Conservation (phyloP, 2,113 vertebrate genomes). For the Anoura caudifer region DNA sequence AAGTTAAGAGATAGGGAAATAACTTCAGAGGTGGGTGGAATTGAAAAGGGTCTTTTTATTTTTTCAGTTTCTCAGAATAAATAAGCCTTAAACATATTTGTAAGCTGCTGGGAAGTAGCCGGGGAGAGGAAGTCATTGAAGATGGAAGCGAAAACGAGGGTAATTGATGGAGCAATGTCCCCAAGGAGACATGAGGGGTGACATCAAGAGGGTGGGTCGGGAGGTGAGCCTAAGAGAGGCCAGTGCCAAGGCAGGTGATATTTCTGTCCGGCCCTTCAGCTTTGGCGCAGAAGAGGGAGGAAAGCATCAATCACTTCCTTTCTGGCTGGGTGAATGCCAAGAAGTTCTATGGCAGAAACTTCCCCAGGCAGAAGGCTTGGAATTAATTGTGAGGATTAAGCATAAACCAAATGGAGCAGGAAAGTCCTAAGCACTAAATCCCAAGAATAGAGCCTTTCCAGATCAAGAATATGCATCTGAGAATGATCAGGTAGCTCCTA, state of each 20-base stretch:
- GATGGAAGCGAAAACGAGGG: neutral
- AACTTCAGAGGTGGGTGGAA: neutral
- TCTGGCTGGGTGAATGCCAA: slow-evolving; percentile 45
- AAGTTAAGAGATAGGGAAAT: neutral
- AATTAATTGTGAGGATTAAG: slow-evolving; percentile 49
- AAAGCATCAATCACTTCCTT: slow-evolving; percentile 54
- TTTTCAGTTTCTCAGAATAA: slow-evolving; percentile 27
- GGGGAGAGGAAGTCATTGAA: slow-evolving; percentile 35
- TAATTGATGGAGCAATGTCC: neutral
- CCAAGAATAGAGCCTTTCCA: neutral
- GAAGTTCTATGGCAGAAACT: neutral
- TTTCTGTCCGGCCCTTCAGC: slow-evolving; percentile 42
- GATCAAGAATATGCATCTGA: neutral
- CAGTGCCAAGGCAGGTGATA: neutral
- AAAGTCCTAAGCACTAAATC: neutral
- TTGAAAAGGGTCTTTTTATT: neutral
- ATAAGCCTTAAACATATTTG: slow-evolving; percentile 40
- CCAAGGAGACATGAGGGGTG: neutral
- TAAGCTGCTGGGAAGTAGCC: slow-evolving; percentile 47
- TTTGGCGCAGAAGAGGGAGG: slow-evolving; percentile 44
- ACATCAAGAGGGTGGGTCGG: neutral
- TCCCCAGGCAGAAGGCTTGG: neutral
- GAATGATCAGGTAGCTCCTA: neutral
- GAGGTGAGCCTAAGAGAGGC: slow-evolving; percentile 18
- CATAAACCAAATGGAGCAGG: neutral